Evolutionary conservation across 2,797 vertebrate species (phyloP).

Genomic region (Natrix natrix): DNA sequence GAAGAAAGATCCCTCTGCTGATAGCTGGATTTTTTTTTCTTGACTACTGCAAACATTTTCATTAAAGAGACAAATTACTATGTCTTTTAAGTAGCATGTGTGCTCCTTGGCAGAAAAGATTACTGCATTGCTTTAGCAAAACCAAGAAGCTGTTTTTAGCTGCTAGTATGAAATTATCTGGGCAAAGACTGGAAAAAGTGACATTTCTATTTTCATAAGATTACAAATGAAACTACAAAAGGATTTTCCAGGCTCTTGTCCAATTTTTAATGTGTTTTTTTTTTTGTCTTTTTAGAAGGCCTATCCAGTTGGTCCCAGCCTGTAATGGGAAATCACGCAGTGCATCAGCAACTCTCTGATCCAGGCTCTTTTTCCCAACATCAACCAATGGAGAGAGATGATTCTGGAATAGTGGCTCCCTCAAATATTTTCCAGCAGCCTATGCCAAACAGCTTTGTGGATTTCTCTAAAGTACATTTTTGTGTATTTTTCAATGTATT

Average conservation of each 20-base stretch:
- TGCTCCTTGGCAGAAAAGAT: background rate
- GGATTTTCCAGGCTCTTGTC: background rate
- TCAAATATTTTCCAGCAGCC: slow-evolving; percentile 97
- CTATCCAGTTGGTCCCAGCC: slow-evolving; percentile 99
- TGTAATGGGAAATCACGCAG: slow-evolving; percentile 90
- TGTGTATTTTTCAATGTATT: slow-evolving; percentile 36
- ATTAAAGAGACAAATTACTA: background rate
- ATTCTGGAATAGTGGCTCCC: slow-evolving; percentile 95
- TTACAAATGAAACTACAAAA: background rate
- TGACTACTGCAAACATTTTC: background rate
- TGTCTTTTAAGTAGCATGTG: background rate
- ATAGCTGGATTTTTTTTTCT: background rate
- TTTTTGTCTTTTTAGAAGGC: slow-evolving; percentile 79
- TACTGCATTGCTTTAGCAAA: background rate
- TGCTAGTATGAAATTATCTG: background rate
- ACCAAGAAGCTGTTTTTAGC: background rate
- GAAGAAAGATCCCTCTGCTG: background rate
- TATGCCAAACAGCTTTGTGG: slow-evolving; percentile 94
- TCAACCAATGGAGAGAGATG: slow-evolving; percentile 98
- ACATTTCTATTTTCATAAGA: background rate
- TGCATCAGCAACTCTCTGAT: slow-evolving; percentile 92
- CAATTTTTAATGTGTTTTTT: slow-evolving; percentile 1
- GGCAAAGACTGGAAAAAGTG: background rate
- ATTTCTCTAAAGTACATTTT: slow-evolving; percentile 91
- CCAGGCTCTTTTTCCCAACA: slow-evolving; percentile 95